phyloP scores from a whole-genome alignment of 2,888 invertebrate genomes.

The Andrena bicolor region DNA sequence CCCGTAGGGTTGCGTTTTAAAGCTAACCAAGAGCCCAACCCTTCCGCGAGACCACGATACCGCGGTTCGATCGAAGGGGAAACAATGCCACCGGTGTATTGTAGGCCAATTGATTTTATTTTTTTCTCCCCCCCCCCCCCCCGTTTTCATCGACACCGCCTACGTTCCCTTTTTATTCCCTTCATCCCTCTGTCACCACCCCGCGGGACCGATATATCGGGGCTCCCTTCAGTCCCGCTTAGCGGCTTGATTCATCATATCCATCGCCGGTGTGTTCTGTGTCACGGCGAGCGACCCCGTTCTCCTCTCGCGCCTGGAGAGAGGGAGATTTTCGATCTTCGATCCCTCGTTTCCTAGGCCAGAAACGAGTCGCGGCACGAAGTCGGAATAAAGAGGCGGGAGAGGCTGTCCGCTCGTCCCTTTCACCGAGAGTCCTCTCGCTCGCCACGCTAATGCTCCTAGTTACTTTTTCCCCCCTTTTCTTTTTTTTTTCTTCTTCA shows the following conservation, averaged over 20 bases:
- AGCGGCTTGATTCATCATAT: constrained; percentile 57
- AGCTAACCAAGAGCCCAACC: constrained; percentile 32
- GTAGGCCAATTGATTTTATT: constrained; percentile 55
- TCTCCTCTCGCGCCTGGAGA: constrained; percentile 1
- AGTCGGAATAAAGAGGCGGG: not conserved
- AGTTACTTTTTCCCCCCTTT: constrained; percentile 58
- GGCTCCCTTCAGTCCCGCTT: constrained; percentile 50
- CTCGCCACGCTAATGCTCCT: constrained; percentile 37
- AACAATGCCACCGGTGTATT: constrained; percentile 47
- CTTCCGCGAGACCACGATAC: not conserved
- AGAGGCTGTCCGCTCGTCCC: constrained; percentile 31
- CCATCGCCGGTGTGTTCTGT: constrained; percentile 30
- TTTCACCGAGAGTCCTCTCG: constrained; percentile 30
- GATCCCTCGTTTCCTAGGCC: constrained; percentile 20
- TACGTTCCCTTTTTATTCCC: not conserved
- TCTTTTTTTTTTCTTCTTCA: constrained; percentile 53
- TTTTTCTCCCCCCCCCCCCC: constrained; percentile 7
- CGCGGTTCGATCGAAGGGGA: constrained; percentile 48
- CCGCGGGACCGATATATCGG: constrained; percentile 20
- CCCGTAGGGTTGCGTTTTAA: constrained; percentile 14
- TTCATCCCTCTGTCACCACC: not conserved
- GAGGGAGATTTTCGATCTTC: constrained; percentile 56
- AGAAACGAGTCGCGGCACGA: not conserved
- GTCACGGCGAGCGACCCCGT: not conserved
- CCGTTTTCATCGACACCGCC: constrained; percentile 25